Conservation (phyloP, 2,888 invertebrate genomes). For the Schizotus pectinicornis region DNA sequence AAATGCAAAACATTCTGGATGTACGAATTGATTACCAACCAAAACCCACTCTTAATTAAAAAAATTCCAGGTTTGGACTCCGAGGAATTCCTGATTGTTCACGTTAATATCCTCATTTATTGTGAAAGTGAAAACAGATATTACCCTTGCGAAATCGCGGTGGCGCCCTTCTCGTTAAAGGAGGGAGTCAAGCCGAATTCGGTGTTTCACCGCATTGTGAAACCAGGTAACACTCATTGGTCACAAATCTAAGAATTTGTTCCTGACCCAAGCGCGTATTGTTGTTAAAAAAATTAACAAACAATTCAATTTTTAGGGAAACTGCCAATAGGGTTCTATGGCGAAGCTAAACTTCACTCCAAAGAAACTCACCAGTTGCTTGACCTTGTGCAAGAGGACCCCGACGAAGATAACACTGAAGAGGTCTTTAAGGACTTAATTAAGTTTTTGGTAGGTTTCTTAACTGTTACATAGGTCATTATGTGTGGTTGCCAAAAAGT, state of each 20-base stretch:
- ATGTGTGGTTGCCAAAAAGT: too few species aligned
- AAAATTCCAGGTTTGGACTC: slow-evolving; percentile 14
- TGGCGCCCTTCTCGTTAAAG: slow-evolving; percentile 40
- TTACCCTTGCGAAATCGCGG: slow-evolving; percentile 34
- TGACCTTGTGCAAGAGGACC: slow-evolving; percentile 55
- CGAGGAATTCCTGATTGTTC: slow-evolving; percentile 42
- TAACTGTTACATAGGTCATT: not conserved
- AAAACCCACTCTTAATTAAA: too few species aligned
- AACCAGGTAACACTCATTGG: slow-evolving; percentile 45
- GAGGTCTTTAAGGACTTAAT: slow-evolving; percentile 52
- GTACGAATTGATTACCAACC: not conserved
- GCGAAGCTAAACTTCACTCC: slow-evolving; percentile 57
- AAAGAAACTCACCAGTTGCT: slow-evolving; percentile 59
- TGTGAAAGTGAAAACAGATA: slow-evolving; percentile 10
- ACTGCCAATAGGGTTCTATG: slow-evolving; percentile 58
- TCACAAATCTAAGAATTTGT: too few species aligned
- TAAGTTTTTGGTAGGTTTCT: slow-evolving; percentile 12
- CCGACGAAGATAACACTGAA: slow-evolving; percentile 45
- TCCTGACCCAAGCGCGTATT: too few species aligned
- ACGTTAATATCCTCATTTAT: slow-evolving; percentile 44
- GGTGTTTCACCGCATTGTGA: slow-evolving; percentile 40
- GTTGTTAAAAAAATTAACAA: too few species aligned
- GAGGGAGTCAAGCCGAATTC: slow-evolving; percentile 42
- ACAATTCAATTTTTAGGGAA: slow-evolving; percentile 38
- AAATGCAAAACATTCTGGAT: not conserved